A percentile compares a stretch with the other conserved stretches of the same genome.
phyloP scores from a whole-genome alignment of 1,140 invertebrate species.

The Andricus grossulariae region DNA sequence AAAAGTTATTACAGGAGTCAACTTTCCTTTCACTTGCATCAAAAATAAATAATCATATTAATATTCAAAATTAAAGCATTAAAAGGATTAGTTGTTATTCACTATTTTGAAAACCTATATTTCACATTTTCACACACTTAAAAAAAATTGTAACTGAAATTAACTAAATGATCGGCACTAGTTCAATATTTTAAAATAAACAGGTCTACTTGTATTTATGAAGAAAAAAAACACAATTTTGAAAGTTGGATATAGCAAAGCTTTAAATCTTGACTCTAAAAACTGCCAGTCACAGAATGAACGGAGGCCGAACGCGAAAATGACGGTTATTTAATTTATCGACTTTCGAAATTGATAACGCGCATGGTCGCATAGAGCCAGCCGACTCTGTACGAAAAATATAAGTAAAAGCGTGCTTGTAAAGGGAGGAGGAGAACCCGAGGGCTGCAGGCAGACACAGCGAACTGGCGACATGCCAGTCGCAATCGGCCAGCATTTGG shows the following conservation, averaged over 20 bases:
- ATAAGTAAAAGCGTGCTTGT: slow-evolving; percentile 43
- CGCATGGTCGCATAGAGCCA: slow-evolving; percentile 19
- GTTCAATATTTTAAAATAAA: no score
- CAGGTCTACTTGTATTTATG: no score
- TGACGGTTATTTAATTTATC: slow-evolving; percentile 57
- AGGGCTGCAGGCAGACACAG: slow-evolving; percentile 50
- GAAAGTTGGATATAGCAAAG: neutral
- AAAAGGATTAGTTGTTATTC: no score
- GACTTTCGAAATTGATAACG: slow-evolving; percentile 57
- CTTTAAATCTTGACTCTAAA: slow-evolving; percentile 13
- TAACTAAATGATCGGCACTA: no score
- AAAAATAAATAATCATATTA: no score
- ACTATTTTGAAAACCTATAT: no score
- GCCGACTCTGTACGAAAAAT: slow-evolving; percentile 42
- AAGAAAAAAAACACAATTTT: neutral
- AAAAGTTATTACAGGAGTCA: no score
- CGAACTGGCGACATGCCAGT: slow-evolving; percentile 61
- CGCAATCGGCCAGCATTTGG: slow-evolving; percentile 61
- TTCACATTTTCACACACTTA: no score
- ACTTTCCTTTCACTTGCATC: no score
- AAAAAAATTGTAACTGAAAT: no score
- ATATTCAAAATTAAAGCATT: no score
- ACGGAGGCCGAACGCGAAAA: slow-evolving; percentile 12
- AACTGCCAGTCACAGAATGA: slow-evolving; percentile 2
- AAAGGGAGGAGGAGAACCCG: slow-evolving; percentile 36